Base-by-base conservation (phyloP, 2,888 invertebrate species). In the Acrobasis suavella region DNA sequence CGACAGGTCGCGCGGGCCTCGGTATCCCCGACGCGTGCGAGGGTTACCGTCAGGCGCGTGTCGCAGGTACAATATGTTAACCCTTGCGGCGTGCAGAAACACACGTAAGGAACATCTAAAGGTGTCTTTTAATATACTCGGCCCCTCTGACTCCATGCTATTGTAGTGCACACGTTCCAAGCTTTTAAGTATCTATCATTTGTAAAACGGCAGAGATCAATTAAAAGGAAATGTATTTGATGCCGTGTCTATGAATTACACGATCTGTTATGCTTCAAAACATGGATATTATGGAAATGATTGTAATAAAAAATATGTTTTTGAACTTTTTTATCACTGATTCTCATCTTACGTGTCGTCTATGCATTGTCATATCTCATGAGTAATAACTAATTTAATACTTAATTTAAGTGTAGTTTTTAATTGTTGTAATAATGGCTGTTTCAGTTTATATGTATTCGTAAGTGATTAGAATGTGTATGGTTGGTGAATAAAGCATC, bases 221-320 rank as follows among this genome's bases (percentile, higher is more conserved):
- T 42, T 42, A 42, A 42, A 42, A 16, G n/a, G n/a, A 38, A 55
- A 3, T 15, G 16, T 15, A 15, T 39, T 39, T 9, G 22, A 56
- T 22, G 56, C 56, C 56, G 42, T 56, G 56, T 16, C 56, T 56
- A 12, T n/a, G 56, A 22, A 56, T 56, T 56, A 56, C 39, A 56
- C n/a, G 46, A 46, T 46, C 7, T 14, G 14, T 14, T n/a, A 46
- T 42, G 10, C 2, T 14, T 14, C 7, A 46, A 46, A 46, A 46
- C 14, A 2, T 46, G 46, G 14, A 14, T n/a, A 14, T 46, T 46
- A 46, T 14, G 32, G 32, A 5, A 6, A 32, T 32, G 32, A 32
- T 32, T 32, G 32, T 32, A 2, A 32, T 32, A 32, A 32, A 22
- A 22, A 22, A 22, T 22, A 22, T 22, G 3, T 22, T 1, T 22